phyloP scores from a whole-genome alignment of 2,888 invertebrate genomes.

The Drosophila tripunctata region DNA sequence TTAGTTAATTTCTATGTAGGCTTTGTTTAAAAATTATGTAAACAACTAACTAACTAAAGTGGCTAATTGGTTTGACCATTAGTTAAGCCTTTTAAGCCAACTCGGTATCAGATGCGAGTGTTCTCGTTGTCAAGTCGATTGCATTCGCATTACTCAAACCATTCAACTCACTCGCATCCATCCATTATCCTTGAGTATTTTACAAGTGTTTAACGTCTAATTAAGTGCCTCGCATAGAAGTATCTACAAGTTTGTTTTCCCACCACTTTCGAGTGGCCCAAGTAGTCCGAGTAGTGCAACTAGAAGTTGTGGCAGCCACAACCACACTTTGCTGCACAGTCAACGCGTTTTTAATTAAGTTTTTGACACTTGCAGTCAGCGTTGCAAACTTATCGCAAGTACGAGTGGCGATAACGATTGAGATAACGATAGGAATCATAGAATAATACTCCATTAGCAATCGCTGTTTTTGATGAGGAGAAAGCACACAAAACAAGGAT shows the following conservation, averaged over 20 bases:
- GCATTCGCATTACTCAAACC: conserved; percentile 45
- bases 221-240: conserved; percentile 73
- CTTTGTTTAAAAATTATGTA: conserved; percentile 27
- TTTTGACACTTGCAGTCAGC: conserved; percentile 70
- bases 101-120: conserved; percentile 12
- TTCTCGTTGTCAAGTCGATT: conserved; percentile 25
- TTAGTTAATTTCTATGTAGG: conserved; percentile 45
- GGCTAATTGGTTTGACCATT: conserved; percentile 33
- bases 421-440: conserved; percentile 7
- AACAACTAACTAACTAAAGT: conserved; percentile 9
- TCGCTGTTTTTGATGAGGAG: not conserved
- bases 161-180: conserved; percentile 40
- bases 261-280: conserved; percentile 46
- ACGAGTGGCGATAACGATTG: conserved; percentile 21
- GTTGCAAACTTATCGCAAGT: conserved; percentile 2
- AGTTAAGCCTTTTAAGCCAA: conserved; percentile 1
- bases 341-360: conserved; percentile 75
- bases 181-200: conserved; percentile 77
- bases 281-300: conserved; percentile 20
- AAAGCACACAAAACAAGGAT: not conserved
- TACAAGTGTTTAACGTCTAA: conserved; percentile 80
- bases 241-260: conserved; percentile 63
- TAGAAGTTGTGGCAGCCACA: conserved; percentile 21
- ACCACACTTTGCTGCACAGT: conserved; percentile 35
- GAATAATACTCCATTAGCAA: conserved; percentile 10